Evolutionary conservation across 2,113 vertebrate species (phyloP).

Genomic region (Arvicanthis niloticus): DNA sequence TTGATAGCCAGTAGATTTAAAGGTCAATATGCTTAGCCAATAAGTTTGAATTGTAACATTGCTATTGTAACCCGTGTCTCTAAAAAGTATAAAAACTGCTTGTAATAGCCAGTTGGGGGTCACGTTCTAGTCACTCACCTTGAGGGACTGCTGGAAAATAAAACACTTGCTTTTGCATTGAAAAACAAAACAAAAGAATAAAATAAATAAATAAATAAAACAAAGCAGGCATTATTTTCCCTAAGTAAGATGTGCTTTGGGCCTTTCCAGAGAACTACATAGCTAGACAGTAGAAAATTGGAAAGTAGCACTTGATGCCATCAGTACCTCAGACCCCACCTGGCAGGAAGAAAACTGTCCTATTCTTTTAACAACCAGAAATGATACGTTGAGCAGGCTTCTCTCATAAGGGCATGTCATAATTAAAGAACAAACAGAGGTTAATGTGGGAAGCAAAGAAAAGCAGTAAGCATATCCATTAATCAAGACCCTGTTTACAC

Average conservation of each 20-base stretch:
- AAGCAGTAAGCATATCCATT: conserved; percentile 23
- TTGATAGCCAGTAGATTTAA: no score
- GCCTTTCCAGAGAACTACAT: neutral
- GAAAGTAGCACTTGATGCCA: neutral
- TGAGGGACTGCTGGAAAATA: no score
- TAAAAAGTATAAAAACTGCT: no score
- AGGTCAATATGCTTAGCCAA: no score
- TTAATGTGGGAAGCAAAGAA: conserved; percentile 21
- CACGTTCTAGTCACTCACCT: no score
- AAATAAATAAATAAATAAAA: no score
- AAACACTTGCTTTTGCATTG: no score
- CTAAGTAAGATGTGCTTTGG: neutral
- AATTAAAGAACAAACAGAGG: conserved; percentile 46
- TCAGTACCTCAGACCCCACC: neutral
- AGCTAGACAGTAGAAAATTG: neutral
- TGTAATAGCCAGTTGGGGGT: no score
- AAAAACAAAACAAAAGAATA: no score
- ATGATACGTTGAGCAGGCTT: neutral
- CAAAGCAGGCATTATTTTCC: neutral
- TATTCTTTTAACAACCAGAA: neutral
- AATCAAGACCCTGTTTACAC: conserved; percentile 58
- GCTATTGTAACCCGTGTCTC: no score
- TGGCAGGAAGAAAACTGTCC: neutral
- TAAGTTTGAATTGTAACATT: no score
- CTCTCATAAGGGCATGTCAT: conserved; percentile 20